phyloP scores from a whole-genome alignment of 2,113 vertebrate genomes.

The Nestor notabilis region DNA sequence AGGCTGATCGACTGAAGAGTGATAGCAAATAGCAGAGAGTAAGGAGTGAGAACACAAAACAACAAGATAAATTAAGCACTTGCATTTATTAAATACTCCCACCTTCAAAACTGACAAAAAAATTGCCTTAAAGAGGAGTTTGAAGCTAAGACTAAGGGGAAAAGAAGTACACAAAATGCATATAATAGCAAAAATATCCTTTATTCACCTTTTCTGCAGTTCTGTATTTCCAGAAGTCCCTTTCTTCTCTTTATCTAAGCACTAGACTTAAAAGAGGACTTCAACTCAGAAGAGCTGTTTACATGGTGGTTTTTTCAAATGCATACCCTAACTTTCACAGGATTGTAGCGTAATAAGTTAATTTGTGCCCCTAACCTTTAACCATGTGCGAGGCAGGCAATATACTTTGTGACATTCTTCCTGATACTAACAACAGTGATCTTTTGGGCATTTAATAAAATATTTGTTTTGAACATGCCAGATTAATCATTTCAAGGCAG shows the following conservation, averaged over 20 bases:
- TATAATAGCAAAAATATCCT: not conserved
- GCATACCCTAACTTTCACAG: not conserved
- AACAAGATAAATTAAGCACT: not conserved
- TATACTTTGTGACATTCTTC: not conserved
- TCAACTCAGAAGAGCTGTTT: not conserved
- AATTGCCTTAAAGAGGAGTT: not conserved
- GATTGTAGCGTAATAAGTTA: not conserved
- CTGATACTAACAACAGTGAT: not conserved
- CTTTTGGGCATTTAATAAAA: not conserved
- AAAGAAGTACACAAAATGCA: not conserved
- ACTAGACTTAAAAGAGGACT: not conserved
- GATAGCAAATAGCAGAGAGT: not conserved
- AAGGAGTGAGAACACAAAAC: not conserved
- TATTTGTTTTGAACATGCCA: not conserved
- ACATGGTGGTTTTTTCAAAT: not conserved
- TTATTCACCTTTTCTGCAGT: not conserved
- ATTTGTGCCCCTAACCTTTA: not conserved
- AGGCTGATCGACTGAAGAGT: conserved; percentile 80
- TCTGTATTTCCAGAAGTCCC: not conserved
- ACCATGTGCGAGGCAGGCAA: not conserved
- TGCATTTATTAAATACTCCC: not conserved
- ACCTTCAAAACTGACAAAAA: not conserved
- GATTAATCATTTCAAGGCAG: not conserved
- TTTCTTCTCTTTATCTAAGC: not conserved
- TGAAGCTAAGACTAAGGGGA: not conserved